phyloP scores from a whole-genome alignment of 2,113 vertebrate genomes.

The Spheniscus mendiculus region DNA sequence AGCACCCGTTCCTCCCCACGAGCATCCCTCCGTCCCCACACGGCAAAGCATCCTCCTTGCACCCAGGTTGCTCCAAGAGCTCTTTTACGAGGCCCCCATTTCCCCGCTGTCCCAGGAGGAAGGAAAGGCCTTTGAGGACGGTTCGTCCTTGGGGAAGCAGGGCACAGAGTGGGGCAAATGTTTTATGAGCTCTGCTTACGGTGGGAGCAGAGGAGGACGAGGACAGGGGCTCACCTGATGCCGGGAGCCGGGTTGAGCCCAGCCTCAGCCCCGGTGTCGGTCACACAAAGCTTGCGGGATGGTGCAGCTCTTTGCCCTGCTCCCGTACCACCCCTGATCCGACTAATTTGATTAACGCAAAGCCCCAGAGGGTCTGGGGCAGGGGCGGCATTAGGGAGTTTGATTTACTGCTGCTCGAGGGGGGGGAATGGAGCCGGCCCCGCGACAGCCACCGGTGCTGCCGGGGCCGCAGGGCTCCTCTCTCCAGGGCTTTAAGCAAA shows the following conservation, averaged over 20 bases:
- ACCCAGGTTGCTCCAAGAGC: not conserved
- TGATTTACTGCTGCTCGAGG: not conserved
- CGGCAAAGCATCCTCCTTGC: not conserved
- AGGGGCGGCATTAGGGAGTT: not conserved
- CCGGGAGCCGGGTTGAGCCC: fast-evolving
- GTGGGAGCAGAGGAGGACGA: fast-evolving
- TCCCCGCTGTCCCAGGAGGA: fast-evolving
- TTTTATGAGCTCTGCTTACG: fast-evolving
- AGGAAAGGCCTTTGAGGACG: not conserved
- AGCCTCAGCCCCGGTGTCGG: fast-evolving
- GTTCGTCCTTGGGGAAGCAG: not conserved
- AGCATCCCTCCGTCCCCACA: not conserved
- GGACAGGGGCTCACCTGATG: not conserved
- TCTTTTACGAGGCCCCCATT: fast-evolving
- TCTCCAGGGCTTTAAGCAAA: not conserved
- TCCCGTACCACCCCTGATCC: not conserved
- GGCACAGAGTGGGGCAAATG: fast-evolving
- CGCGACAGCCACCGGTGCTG: fast-evolving
- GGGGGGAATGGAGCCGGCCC: fast-evolving
- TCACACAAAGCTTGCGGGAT: fast-evolving
- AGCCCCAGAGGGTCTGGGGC: not conserved
- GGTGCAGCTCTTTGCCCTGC: not conserved
- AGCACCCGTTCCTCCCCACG: fast-evolving
- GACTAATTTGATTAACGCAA: fast-evolving
- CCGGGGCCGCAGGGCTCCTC: not conserved